Conservation (phyloP, 1,140 invertebrate species). For the Drosophila nigrodunni region DNA sequence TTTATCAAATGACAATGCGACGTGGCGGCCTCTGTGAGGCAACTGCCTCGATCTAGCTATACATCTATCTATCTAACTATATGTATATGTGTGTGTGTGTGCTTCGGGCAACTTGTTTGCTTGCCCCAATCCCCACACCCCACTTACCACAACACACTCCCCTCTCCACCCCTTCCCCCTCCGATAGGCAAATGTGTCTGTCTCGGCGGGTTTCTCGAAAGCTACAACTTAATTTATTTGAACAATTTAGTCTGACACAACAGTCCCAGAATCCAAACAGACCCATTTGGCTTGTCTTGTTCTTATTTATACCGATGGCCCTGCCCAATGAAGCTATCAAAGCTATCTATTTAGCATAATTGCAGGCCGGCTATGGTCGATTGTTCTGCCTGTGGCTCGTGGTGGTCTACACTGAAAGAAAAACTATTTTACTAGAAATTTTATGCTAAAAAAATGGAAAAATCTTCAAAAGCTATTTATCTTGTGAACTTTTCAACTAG, state of each 20-base stretch:
- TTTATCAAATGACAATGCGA: slow-evolving; percentile 83
- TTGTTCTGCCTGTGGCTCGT: slow-evolving; percentile 28
- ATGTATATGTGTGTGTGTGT: not conserved
- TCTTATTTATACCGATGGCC: slow-evolving; percentile 73
- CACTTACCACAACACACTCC: not conserved
- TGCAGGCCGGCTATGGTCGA: slow-evolving; percentile 40
- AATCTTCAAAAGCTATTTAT: too few relatives aligned
- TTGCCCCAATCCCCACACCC: slow-evolving; percentile 77
- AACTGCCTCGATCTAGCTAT: slow-evolving; percentile 56
- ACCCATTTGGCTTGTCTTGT: slow-evolving; percentile 61
- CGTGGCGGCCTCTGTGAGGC: slow-evolving; percentile 69
- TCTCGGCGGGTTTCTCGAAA: slow-evolving; percentile 63
- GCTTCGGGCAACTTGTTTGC: slow-evolving; percentile 56
- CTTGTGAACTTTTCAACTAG: too few relatives aligned
- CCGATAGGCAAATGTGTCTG: slow-evolving; percentile 14
- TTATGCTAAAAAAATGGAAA: too few relatives aligned
- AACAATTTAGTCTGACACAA: slow-evolving; percentile 79
- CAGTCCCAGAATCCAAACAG: slow-evolving; percentile 46
- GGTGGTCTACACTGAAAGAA: slow-evolving; percentile 49
- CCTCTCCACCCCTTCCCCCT: not conserved
- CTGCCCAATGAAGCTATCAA: slow-evolving; percentile 63
- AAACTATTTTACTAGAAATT: too few relatives aligned
- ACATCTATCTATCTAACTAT: slow-evolving; percentile 3
- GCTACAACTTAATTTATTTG: slow-evolving; percentile 84
- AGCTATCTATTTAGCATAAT: slow-evolving; percentile 79